phyloP scores from a whole-genome alignment of 2,888 invertebrate species.

The Leptinotarsa haldemani region DNA sequence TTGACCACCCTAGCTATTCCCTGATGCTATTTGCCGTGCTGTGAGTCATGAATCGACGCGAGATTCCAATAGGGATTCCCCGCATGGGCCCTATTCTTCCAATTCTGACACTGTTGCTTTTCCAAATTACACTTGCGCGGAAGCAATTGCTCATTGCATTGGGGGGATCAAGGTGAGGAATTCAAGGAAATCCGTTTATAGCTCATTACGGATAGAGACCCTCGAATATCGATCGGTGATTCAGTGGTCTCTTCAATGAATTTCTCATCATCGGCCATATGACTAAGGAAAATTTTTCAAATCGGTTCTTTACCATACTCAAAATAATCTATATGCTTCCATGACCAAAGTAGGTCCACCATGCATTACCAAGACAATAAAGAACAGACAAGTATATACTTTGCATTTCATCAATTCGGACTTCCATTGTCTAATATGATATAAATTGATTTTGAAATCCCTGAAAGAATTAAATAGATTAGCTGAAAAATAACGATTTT shows the following conservation, averaged over 20 bases:
- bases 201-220: slow-evolving; percentile 11
- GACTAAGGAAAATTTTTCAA: background rate
- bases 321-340: no score
- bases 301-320: no score
- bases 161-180: slow-evolving; percentile 22
- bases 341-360: no score
- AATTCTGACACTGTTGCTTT: slow-evolving; percentile 43
- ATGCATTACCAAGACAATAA: no score
- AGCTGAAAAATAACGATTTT: no score
- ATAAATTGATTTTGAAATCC: no score
- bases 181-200: slow-evolving; percentile 24
- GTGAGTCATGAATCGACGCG: slow-evolving; percentile 61
- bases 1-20: slow-evolving; percentile 59
- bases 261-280: background rate
- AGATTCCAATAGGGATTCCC: slow-evolving; percentile 63
- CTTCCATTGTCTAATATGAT: no score
- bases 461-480: no score
- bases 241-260: slow-evolving; percentile 5
- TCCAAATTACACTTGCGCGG: slow-evolving; percentile 42
- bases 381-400: no score
- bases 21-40: slow-evolving; percentile 61
- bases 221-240: background rate
- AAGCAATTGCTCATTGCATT: slow-evolving; percentile 35
- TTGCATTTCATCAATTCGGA: no score
- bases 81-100: slow-evolving; percentile 34